Base-by-base conservation (phyloP, 2,888 invertebrate genomes). In the Andrena hattorfiana region DNA sequence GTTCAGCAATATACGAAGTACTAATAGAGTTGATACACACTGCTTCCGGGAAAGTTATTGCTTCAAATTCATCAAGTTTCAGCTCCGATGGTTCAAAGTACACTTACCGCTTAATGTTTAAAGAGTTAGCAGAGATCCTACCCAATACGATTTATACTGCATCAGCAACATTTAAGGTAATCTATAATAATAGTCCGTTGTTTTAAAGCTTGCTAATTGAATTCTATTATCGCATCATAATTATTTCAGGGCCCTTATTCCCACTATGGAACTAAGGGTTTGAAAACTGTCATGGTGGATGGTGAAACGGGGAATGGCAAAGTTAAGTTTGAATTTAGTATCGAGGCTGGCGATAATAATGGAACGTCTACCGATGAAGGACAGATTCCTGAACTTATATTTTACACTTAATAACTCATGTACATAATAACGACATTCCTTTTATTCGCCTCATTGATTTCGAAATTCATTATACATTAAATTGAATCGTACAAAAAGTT, bases 361-460 rank as follows among this genome's bases (percentile, higher is more conserved):
- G 97, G 97, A 0, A 98, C 98, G 1, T 97, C 97, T 0, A 97
- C 98, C 1, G 97, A 97, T 91, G 97, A 97, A 92, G 98, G 98
- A 63, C 98, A 98, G 94, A 97, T 98, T 87, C 98, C 98, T 10
- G 97, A 97, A 92, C 96, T 98, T 82, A 97, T 98, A 89, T 98
- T 98, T 95, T 97, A 97, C 91, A 95, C 95, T 86, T 96, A 94
- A 94, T 77, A 66, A 81, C 48, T 84, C 60, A 70, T 73, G 66
- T 79, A 67, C 75, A 73, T 85, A 83, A 78, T 26, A 74, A 67
- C 23, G 26, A 84, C 87, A 87, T 85, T 87, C 87, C 87, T 77
- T 75, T 49, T 64, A 62, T 59, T 77, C 77, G 70, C 71, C 85
- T 87, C 59, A 66, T 71, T 85, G 77, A 68, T 77, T 77, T 87